Evolutionary conservation across 2,797 vertebrate genomes (phyloP).

Genomic region (Chelonia mydas): DNA sequence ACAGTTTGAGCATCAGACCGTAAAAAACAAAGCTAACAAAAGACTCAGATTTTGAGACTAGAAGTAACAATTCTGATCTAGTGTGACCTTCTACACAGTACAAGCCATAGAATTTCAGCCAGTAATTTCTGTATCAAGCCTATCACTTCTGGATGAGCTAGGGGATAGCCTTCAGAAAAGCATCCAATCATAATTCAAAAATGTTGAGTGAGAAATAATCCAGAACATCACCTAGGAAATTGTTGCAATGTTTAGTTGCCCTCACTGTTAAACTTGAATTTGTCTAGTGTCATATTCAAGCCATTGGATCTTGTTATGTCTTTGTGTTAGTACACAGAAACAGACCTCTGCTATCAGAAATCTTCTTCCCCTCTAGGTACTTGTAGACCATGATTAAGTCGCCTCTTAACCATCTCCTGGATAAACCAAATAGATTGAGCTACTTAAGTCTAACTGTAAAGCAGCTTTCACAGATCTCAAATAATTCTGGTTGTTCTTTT

Average conservation of each 20-base stretch:
- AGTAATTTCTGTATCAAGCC: not conserved
- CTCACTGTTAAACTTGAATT: not conserved
- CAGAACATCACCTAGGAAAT: conserved; percentile 17
- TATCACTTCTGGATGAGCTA: not conserved
- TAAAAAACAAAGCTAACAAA: rapidly evolving
- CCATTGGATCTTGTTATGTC: not conserved
- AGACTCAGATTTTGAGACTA: rapidly evolving
- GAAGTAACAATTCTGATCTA: rapidly evolving
- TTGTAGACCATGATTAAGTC: not conserved
- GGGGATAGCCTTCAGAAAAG: not conserved
- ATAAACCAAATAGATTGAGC: rapidly evolving
- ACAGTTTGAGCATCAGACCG: rapidly evolving
- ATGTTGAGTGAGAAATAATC: conserved; percentile 16
- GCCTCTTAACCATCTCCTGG: not conserved
- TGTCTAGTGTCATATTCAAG: not conserved
- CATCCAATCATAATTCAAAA: not conserved
- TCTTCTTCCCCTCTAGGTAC: not conserved
- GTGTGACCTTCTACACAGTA: not conserved
- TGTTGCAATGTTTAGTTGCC: not conserved
- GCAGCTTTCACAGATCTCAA: rapidly evolving
- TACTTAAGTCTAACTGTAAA: rapidly evolving
- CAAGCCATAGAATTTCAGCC: not conserved
- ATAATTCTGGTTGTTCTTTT: rapidly evolving
- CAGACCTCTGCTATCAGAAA: not conserved
- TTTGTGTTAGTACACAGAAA: not conserved